A percentile compares a stretch with the other conserved stretches of the same genome.
These are phyloP conservation scores for Reticulitermes speratus DNA, from an alignment of 1,140 invertebrate species.

Conservation along the genomic window DNA sequence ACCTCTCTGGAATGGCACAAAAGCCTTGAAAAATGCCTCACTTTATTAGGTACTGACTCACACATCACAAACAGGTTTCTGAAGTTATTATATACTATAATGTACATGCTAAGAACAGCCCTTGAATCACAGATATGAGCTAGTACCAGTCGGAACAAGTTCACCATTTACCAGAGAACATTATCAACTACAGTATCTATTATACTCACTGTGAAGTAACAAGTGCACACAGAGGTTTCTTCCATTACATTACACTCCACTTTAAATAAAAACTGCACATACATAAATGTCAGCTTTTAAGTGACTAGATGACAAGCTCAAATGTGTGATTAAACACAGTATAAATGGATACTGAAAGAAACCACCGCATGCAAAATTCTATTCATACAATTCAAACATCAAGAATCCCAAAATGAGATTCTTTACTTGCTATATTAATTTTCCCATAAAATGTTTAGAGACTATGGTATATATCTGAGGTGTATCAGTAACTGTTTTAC, in stretches of 20 bases:
- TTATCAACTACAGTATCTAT: neutral
- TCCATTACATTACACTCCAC: neutral
- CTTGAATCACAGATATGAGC: neutral
- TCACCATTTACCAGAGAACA: neutral
- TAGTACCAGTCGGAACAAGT: neutral
- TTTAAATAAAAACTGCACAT: neutral
- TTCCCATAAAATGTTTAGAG: neutral
- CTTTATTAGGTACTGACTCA: conserved; percentile 1
- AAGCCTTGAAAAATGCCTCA: conserved; percentile 5
- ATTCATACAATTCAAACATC: neutral
- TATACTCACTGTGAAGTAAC: neutral
- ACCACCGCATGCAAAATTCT: neutral
- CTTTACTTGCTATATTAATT: neutral
- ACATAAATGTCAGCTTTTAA: neutral
- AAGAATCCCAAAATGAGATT: neutral
- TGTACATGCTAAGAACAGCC: neutral
- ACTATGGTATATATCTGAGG: neutral
- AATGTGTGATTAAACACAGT: neutral
- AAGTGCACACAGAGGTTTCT: conserved; percentile 14
- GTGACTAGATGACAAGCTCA: neutral
- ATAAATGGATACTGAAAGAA: neutral
- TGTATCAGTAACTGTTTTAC: neutral
- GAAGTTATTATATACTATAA: neutral
- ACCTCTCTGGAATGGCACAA: neutral
- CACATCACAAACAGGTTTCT: neutral